A percentile compares a stretch with the other conserved stretches of the same genome.
Conservation (phyloP, 92 coral and sea anemone genomes). For the Paramuricea clavata region DNA sequence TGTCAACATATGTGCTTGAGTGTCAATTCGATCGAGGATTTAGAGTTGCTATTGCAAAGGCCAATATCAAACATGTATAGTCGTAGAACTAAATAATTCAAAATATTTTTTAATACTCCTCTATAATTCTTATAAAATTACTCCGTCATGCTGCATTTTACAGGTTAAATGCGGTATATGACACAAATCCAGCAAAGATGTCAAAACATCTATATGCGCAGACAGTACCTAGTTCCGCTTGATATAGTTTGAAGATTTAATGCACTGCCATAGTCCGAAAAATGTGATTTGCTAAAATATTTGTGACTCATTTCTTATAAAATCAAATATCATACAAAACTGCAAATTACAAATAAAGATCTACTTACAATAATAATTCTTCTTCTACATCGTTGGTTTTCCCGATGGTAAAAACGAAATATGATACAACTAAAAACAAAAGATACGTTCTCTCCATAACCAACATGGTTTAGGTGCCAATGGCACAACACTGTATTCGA, state of each 20-base stretch:
- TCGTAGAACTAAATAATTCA: too few relatives aligned
- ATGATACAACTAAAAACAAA: background rate
- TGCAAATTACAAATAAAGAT: background rate
- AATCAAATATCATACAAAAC: background rate
- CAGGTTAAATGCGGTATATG: background rate
- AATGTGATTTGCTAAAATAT: background rate
- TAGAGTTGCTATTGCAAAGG: background rate
- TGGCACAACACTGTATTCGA: background rate
- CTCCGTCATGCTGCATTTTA: background rate
- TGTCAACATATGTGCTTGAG: background rate
- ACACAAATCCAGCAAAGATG: background rate
- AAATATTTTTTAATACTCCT: too few relatives aligned
- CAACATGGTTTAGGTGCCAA: slow-evolving; percentile 8
- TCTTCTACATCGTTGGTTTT: background rate
- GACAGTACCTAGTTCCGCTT: slow-evolving; percentile 15
- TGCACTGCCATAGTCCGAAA: background rate
- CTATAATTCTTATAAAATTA: background rate
- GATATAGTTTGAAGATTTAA: background rate
- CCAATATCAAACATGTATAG: background rate
- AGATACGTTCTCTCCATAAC: slow-evolving; percentile 7
- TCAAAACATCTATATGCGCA: slow-evolving; percentile 1
- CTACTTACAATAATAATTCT: background rate
- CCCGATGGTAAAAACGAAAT: background rate
- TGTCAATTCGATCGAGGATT: too few relatives aligned
- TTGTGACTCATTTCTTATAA: background rate